Conservation (phyloP, 2,888 invertebrate genomes). For the Caradrina kadenii region DNA sequence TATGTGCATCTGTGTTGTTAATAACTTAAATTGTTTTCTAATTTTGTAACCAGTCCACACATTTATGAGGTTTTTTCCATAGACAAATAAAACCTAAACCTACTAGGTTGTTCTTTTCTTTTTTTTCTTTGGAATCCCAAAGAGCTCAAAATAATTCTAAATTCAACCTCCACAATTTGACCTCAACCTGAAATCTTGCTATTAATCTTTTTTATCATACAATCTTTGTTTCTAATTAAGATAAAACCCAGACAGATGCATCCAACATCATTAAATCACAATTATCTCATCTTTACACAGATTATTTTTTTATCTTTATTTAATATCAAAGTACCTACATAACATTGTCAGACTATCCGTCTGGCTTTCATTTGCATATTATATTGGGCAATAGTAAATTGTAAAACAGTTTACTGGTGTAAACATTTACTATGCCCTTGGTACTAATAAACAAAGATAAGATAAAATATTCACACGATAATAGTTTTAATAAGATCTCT, state of each 20-base stretch:
- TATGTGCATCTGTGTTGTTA: not conserved
- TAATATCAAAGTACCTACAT: not conserved
- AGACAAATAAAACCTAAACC: not conserved
- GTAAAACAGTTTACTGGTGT: slow-evolving; percentile 3
- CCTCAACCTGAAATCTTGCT: slow-evolving; percentile 29
- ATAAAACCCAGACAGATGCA: slow-evolving; percentile 22
- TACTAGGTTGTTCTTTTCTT: no score
- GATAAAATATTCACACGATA: no score
- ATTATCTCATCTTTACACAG: slow-evolving; percentile 10
- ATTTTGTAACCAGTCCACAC: no score
- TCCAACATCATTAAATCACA: slow-evolving; percentile 23
- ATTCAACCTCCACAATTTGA: not conserved
- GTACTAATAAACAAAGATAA: slow-evolving; percentile 8
- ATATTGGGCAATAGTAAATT: slow-evolving; percentile 17
- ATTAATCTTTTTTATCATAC: not conserved
- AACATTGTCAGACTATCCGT: not conserved
- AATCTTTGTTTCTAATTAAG: slow-evolving; percentile 17
- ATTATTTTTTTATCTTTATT: slow-evolving; percentile 15
- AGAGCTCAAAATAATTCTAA: not conserved
- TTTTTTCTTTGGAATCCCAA: no score
- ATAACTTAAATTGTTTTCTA: no score
- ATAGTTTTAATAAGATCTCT: no score
- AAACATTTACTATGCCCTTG: slow-evolving; percentile 13
- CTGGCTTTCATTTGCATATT: slow-evolving; percentile 21
- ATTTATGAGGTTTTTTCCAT: no score